Evolutionary conservation across 1,140 invertebrate species (phyloP), one percentile per base, ranked within the genome.

Genomic region (Aphelenchoides fujianensis): DNA sequence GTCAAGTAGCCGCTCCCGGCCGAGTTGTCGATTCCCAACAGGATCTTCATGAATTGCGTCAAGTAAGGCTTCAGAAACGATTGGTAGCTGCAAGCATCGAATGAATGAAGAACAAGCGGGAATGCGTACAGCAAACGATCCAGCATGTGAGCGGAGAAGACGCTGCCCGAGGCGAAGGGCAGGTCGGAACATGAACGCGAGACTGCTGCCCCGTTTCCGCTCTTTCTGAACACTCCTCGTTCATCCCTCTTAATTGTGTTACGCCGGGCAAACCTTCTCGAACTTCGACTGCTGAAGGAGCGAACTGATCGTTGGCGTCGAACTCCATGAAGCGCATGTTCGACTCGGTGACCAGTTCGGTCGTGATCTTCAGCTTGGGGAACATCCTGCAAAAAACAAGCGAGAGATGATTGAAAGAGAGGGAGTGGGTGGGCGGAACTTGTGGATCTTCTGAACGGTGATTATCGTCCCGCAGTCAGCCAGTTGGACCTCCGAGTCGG

Each of bases 311-410:
- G 84, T 95, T 92, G 16, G 95, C 94, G 76, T 94, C 87, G 86
- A 98, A 98, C 88, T 97, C 94, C 93, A 97, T 97, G 84, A 98
- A 98, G 76, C 95, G 89, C 95, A 98, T 98, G 85, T 98, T 98
- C 54, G 93, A 94, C 23, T 93, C 94, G 84, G 97, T 94, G 19
- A 92, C 94, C 61, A 98, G 86, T 86, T 98, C 95, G 32, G 95
- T 97, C 81, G 97, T 97, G 80, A 95, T 96, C 86, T 94, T 92
- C 79, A 96, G 95, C 79, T 91, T 93, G 12, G 95, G 95, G 87
- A 97, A 97, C 87, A 97, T 93, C 88, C 94, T 95, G 88, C 84
- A 71, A 74, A 31, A 41, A 5, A 5, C n/a, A n/a, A n/a, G n/a
- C n/a, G n/a, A n/a, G n/a, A n/a, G n/a, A n/a, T n/a, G n/a, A n/a